Conservation (phyloP, 2,888 invertebrate species). For the Rutpela maculata region DNA sequence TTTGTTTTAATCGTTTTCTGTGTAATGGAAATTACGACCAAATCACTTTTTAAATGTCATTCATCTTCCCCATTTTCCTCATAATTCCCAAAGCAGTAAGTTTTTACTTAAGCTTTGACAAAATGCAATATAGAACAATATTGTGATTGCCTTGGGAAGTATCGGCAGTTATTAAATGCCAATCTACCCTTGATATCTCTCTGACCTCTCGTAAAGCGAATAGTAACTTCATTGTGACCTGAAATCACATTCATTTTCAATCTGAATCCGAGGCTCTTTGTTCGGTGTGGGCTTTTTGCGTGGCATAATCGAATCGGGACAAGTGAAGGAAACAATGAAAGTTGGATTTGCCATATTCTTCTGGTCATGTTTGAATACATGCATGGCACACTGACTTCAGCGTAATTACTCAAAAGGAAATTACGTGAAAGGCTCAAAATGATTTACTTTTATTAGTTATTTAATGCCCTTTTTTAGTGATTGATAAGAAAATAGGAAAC, state of each 20-base stretch:
- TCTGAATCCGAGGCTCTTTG: slow-evolving; percentile 1
- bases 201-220: slow-evolving; percentile 11
- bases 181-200: background rate
- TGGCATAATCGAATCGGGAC: background rate
- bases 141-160: background rate
- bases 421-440: no score
- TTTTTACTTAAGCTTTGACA: background rate
- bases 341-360: background rate
- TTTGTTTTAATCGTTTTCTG: no score
- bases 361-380: background rate
- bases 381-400: background rate
- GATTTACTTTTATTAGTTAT: no score
- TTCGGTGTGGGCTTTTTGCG: background rate
- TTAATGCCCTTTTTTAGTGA: no score
- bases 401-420: background rate
- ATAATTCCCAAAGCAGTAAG: background rate
- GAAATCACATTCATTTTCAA: slow-evolving; percentile 18
- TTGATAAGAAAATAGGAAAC: no score
- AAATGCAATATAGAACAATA: background rate
- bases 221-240: slow-evolving; percentile 15
- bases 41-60: no score
- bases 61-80: background rate
- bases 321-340: background rate
- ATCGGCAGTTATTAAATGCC: background rate
- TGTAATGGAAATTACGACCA: no score